Conservation (phyloP, 2,113 vertebrate species). For the Megatriorchis doriae region DNA sequence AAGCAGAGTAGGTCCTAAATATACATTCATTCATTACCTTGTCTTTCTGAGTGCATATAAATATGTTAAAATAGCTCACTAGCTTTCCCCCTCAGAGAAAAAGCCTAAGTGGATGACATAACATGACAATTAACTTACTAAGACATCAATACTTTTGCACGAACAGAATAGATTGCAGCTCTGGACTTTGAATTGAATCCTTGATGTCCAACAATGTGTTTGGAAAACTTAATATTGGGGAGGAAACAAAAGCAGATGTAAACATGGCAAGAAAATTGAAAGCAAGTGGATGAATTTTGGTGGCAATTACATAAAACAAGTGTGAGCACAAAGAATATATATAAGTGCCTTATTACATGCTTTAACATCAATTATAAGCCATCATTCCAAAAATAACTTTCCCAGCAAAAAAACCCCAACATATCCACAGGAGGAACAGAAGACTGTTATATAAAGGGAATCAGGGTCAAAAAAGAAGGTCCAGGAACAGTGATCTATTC, state of each 20-base stretch:
- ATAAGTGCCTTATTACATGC: background rate
- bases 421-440: constrained; percentile 46
- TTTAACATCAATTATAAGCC: constrained; percentile 34
- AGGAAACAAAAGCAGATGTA: background rate
- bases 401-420: background rate
- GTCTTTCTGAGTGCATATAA: background rate
- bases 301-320: background rate
- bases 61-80: background rate
- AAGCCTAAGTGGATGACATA: background rate
- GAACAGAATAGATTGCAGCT: background rate
- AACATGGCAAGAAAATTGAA: background rate
- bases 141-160: background rate
- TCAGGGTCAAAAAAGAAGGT: constrained; percentile 46
- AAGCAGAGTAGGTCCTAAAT: background rate
- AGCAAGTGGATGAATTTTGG: background rate
- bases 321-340: background rate
- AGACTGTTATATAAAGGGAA: constrained; percentile 55
- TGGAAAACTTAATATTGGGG: background rate
- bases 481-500: constrained; percentile 61
- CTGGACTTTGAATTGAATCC: background rate
- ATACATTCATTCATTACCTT: background rate
- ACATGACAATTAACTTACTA: background rate
- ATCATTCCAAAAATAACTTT: constrained; percentile 52
- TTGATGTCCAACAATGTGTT: background rate
- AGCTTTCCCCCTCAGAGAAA: background rate